Conservation (phyloP, 2,888 invertebrate genomes). For the Beris morrisii region DNA sequence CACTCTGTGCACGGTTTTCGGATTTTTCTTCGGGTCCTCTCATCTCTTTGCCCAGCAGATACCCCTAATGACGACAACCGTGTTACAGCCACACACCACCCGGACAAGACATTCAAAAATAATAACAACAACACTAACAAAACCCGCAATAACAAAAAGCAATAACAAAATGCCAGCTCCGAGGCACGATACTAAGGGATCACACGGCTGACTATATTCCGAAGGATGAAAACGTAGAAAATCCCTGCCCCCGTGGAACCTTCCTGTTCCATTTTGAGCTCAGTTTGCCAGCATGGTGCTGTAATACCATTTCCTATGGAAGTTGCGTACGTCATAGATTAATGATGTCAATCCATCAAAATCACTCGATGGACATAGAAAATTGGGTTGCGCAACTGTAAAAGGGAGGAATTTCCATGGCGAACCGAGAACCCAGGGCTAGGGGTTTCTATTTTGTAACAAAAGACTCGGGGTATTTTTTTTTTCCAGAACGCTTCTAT, state of each 20-base stretch:
- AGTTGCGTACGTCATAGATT: slow-evolving; percentile 59
- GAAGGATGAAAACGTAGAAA: slow-evolving; percentile 11
- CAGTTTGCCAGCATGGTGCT: slow-evolving; percentile 18
- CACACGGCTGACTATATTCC: neutral
- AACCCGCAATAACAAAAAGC: too few species aligned
- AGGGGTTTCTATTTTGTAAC: slow-evolving; percentile 9
- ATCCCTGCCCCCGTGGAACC: neutral
- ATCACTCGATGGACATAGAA: slow-evolving; percentile 57
- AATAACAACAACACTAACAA: too few species aligned
- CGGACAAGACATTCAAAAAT: slow-evolving; percentile 5
- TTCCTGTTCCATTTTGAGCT: neutral
- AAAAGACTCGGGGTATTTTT: slow-evolving; percentile 24
- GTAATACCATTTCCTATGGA: slow-evolving; percentile 45
- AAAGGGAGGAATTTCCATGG: slow-evolving; percentile 28
- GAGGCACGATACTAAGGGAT: too few species aligned
- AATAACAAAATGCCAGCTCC: too few species aligned
- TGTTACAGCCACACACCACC: slow-evolving; percentile 24
- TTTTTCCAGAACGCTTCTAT: slow-evolving; percentile 9
- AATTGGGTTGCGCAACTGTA: slow-evolving; percentile 36
- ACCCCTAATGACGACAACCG: slow-evolving; percentile 26
- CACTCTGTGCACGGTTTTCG: slow-evolving; percentile 33
- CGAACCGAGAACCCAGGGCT: slow-evolving; percentile 4
- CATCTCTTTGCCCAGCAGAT: slow-evolving; percentile 8
- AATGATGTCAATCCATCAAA: slow-evolving; percentile 57
- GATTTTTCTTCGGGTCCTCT: slow-evolving; percentile 30